Base-by-base conservation (phyloP, 2,113 vertebrate genomes). In the Haplochromis vanheusdeni region DNA sequence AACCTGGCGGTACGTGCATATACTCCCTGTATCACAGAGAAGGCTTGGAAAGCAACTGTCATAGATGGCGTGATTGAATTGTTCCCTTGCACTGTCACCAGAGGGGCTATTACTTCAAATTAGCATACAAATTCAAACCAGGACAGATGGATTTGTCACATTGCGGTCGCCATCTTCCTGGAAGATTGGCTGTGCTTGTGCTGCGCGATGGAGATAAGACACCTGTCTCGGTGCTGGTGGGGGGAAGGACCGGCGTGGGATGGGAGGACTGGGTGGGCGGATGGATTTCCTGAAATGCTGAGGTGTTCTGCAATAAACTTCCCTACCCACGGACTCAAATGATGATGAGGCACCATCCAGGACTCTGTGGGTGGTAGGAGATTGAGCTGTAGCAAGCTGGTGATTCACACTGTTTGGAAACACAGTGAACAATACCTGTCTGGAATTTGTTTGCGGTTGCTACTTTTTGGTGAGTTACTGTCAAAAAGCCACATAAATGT, bases 91-190 rank as follows among this genome's bases (percentile, higher is more conserved):
- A 95, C 96, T 95, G 95, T 96, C 96, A 96, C 96, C 96, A 95
- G 95, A 96, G 96, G 96, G 95, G 95, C 96, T 95, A 97, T 96
- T 97, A 97, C 96, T 96, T 95, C 96, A 96, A 97, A 97, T 97
- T 97, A 97, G 96, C 96, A 97, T 97, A 96, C 96, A 97, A 96
- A 96, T 96, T 97, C 96, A 96, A 96, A 96, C 94, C 95, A 91
- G 96, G 95, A 96, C 96, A 97, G 96, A 97, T 96, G 96, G 96
- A 96, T 97, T 97, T 97, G 96, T 96, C 96, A 96, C 96, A 96
- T 96, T 96, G 93, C 93, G 94, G 95, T 94, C 94, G 92, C 95
- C 95, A 95, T 96, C 95, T 95, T 96, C 94, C 93, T 95, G 93
- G 86, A 92, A 96, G 96, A 96, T 96, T 96, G 96, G 96, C 95